phyloP scores from a whole-genome alignment of 37 sponge, comb jelly and placozoan genomes.

The Geodia barretti region DNA sequence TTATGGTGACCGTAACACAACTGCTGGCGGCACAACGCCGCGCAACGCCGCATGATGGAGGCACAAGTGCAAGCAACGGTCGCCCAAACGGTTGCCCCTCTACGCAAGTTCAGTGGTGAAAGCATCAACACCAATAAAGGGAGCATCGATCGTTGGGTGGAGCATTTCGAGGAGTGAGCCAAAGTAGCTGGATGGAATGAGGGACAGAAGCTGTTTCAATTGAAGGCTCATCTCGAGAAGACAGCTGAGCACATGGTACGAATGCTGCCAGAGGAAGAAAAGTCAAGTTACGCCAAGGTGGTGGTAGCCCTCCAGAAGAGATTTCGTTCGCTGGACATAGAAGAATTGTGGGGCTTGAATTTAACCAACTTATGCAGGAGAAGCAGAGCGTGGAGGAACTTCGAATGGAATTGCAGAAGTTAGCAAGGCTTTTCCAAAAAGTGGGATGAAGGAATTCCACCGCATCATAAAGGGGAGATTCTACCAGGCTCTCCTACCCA shows the following conservation, averaged over 20 bases:
- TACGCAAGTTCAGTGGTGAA: conserved; percentile 16
- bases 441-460: conserved; percentile 1
- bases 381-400: conserved; percentile 12
- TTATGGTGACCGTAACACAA: not conserved
- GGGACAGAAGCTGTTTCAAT: conserved; percentile 22
- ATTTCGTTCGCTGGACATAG: not conserved
- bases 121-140: conserved; percentile 10
- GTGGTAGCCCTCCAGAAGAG: not conserved
- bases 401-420: conserved; percentile 2
- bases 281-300: conserved; percentile 1
- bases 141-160: conserved; percentile 25
- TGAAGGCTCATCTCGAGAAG: conserved; percentile 22
- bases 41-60: too few relatives aligned
- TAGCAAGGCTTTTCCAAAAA: conserved; percentile 3
- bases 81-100: conserved; percentile 9
- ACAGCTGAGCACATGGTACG: conserved; percentile 15
- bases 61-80: not conserved
- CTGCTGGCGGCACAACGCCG: conserved; percentile 4
- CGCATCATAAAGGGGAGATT: conserved; percentile 11
- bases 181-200: conserved; percentile 12
- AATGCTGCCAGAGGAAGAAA: conserved; percentile 5
- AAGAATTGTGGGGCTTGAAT: conserved; percentile 6
- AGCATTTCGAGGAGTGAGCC: conserved; percentile 32
- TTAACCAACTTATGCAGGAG: conserved; percentile 3
- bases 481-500: conserved; percentile 15